Evolutionary conservation across 2,797 vertebrate genomes (phyloP).

Genomic region (Hydrophis major): DNA sequence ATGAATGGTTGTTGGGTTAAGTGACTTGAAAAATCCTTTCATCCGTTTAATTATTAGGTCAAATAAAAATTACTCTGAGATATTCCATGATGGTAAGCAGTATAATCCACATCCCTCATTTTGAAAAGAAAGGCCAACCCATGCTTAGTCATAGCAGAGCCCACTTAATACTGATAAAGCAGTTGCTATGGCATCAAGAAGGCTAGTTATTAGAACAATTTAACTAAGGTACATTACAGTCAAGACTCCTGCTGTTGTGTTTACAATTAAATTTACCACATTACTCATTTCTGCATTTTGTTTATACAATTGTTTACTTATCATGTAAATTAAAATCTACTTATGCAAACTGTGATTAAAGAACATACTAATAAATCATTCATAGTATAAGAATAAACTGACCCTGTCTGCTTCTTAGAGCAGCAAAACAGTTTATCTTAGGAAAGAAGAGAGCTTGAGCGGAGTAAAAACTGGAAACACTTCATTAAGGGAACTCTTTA

Average conservation of each 20-base stretch:
- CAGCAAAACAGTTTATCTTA: neutral
- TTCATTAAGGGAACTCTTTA: neutral
- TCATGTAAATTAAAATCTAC: neutral
- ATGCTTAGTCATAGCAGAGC: neutral
- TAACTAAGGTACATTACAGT: neutral
- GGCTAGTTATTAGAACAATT: neutral
- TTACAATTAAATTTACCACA: neutral
- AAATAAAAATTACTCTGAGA: neutral
- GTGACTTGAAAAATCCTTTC: neutral
- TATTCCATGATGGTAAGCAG: neutral
- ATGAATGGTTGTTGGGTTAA: neutral
- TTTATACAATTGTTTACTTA: neutral
- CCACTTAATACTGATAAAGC: neutral
- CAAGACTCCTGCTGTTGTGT: neutral
- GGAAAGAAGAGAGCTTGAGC: neutral
- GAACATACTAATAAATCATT: neutral
- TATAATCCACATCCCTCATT: neutral
- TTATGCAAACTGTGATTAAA: neutral
- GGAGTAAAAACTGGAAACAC: neutral
- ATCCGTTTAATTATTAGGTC: neutral
- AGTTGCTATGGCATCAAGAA: neutral
- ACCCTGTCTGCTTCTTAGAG: neutral
- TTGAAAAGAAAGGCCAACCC: neutral
- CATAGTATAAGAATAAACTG: neutral
- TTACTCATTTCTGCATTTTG: neutral